These are phyloP conservation scores for Sminthopsis crassicaudata DNA, from an alignment of 2,113 vertebrate genomes.

Conservation along the genomic window DNA sequence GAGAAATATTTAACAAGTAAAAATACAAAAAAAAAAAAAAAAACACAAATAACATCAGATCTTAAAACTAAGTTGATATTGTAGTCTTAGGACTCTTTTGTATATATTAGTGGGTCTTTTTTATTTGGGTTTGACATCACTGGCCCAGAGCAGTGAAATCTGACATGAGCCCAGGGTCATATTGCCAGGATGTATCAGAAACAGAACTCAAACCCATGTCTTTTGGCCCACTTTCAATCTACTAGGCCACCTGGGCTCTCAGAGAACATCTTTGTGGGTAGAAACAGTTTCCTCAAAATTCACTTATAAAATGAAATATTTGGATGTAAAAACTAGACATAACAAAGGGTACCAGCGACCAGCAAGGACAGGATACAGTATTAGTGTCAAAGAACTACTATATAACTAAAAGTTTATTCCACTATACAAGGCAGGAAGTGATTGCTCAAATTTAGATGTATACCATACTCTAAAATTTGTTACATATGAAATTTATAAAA, in stretches of 20 bases:
- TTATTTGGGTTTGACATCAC: not conserved
- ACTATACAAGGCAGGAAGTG: not conserved
- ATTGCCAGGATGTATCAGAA: too few species aligned
- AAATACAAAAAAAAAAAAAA: not conserved
- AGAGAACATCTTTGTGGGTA: not conserved
- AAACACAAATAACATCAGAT: not conserved
- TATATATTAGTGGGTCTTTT: not conserved
- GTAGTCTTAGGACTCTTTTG: too few species aligned
- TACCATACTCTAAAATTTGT: not conserved
- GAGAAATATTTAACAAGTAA: not conserved
- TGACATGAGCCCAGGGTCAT: not conserved
- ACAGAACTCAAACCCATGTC: not conserved
- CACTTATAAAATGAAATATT: not conserved
- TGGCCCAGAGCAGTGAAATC: not conserved
- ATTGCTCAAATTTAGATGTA: not conserved
- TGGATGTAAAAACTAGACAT: not conserved
- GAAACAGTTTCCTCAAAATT: too few species aligned
- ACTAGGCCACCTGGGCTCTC: not conserved
- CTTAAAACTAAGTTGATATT: not conserved
- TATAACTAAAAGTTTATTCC: not conserved
- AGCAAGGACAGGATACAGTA: not conserved
- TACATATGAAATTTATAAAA: constrained; percentile 13
- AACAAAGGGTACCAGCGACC: not conserved
- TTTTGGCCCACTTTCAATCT: not conserved
- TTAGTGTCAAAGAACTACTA: not conserved